Evolutionary conservation across 2,113 vertebrate genomes (phyloP).

Genomic region (Sapayoa aenigma): DNA sequence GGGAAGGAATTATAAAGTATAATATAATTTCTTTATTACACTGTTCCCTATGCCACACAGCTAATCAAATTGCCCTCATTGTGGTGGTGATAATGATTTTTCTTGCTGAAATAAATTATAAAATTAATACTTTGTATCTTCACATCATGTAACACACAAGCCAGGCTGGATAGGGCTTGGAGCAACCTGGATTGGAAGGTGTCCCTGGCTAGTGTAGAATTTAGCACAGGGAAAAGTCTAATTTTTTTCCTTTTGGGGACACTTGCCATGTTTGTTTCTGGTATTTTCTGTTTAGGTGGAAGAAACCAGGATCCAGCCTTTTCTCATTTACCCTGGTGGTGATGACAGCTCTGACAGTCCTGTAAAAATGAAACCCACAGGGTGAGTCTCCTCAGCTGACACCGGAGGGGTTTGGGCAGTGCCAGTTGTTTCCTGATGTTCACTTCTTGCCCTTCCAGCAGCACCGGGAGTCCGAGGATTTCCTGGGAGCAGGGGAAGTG

Average conservation of each 20-base stretch:
- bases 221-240: neutral
- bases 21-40: neutral
- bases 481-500: neutral
- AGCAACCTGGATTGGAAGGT: neutral
- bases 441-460: accelerated
- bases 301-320: neutral
- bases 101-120: neutral
- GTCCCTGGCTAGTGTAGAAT: neutral
- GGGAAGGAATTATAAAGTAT: neutral
- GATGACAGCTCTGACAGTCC: neutral
- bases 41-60: neutral
- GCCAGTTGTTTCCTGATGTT: neutral
- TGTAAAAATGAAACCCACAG: accelerated
- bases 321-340: accelerated
- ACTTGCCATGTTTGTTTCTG: neutral
- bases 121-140: neutral
- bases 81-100: neutral
- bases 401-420: neutral
- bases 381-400: neutral
- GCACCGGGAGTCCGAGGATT: accelerated
- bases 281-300: neutral
- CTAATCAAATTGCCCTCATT: neutral
- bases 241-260: neutral
- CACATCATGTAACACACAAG: neutral
- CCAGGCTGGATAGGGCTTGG: neutral